These are phyloP conservation scores for Trichacis sp. DNA, from an alignment of 2,888 invertebrate species.

Conservation along the genomic window DNA sequence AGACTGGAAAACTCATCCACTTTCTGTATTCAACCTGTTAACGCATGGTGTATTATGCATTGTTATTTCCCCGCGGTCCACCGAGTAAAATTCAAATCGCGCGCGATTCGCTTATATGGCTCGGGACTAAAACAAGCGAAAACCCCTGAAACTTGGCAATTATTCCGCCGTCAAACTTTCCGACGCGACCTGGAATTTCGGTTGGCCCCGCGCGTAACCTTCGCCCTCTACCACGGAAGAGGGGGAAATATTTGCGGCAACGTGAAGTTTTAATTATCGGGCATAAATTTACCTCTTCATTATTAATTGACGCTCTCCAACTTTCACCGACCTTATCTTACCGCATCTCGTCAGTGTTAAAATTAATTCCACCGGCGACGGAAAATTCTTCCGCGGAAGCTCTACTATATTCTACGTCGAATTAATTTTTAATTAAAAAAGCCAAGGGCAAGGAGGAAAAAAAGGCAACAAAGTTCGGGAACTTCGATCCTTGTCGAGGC, in stretches of 20 bases:
- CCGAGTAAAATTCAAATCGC: background rate
- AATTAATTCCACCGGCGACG: background rate
- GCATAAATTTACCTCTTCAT: background rate
- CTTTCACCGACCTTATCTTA: background rate
- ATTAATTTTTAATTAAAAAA: conserved; percentile 3
- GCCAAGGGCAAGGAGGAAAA: background rate
- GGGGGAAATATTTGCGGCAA: background rate
- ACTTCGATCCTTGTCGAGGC: background rate
- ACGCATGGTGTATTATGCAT: background rate
- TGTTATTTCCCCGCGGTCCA: background rate
- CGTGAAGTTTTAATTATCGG: background rate
- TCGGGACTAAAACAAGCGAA: too few species aligned
- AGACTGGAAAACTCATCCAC: too few species aligned
- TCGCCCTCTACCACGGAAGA: background rate
- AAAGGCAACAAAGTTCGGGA: background rate
- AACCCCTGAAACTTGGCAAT: background rate
- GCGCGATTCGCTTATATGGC: background rate
- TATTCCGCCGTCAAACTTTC: background rate
- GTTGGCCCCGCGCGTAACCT: background rate
- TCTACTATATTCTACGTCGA: background rate
- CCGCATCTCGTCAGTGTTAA: conserved; percentile 1
- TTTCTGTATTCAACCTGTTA: too few species aligned
- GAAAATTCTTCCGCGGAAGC: background rate
- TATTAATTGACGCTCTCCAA: background rate
- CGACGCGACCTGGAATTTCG: background rate